phyloP scores from a whole-genome alignment of 2,113 vertebrate genomes.

The Rattus rattus region DNA sequence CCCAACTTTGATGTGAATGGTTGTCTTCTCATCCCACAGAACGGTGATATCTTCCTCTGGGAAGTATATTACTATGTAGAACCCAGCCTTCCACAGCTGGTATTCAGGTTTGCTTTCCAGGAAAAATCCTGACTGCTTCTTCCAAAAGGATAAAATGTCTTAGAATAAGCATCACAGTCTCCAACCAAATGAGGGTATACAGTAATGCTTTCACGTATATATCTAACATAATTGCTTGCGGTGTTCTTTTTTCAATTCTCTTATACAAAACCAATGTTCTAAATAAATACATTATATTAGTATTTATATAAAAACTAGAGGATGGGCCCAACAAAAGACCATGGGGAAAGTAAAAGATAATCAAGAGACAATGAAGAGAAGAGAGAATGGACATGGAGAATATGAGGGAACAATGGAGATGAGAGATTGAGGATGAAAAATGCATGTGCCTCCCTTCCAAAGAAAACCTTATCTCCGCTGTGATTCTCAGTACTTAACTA shows the following conservation, averaged over 20 bases:
- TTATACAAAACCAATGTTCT: constrained; percentile 11
- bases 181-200: not conserved
- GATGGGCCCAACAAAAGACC: not conserved
- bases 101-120: constrained; percentile 89
- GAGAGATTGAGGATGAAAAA: not conserved
- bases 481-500: not conserved
- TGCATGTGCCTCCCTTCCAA: not conserved
- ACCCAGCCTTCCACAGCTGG: constrained; percentile 95
- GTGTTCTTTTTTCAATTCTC: not conserved
- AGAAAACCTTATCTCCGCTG: not conserved
- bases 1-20: constrained; percentile 95
- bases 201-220: not conserved
- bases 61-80: constrained; percentile 95
- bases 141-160: constrained; percentile 50
- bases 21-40: constrained; percentile 98
- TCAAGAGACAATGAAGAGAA: not conserved
- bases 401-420: not conserved
- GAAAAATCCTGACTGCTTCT: constrained; percentile 79
- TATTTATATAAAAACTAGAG: not conserved
- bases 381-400: not conserved
- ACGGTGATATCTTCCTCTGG: constrained; percentile 94
- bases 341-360: not conserved
- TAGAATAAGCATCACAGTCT: not conserved
- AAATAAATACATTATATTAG: not conserved
- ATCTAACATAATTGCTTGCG: not conserved